Evolutionary conservation across 2,797 vertebrate species (phyloP).

Genomic region (Bryconaethiops microstoma): DNA sequence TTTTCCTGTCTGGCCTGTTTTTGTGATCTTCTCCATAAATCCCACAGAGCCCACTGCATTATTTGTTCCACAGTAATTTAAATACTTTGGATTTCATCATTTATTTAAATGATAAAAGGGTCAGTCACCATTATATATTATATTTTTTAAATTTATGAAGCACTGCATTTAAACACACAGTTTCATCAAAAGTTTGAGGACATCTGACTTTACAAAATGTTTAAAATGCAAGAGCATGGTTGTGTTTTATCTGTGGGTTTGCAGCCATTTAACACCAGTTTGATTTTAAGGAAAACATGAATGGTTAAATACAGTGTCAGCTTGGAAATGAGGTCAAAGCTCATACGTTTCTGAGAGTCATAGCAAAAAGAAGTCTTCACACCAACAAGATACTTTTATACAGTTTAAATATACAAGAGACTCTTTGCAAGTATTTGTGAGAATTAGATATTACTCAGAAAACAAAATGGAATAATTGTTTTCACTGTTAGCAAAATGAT

Average conservation of each 20-base stretch:
- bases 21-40: neutral
- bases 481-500: too few species aligned
- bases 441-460: too few species aligned
- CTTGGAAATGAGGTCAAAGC: too few species aligned
- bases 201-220: neutral
- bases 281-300: too few species aligned
- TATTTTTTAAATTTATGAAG: neutral
- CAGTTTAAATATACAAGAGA: too few species aligned
- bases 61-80: slow-evolving; percentile 7
- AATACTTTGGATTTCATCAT: neutral
- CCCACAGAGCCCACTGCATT: neutral
- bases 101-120: neutral
- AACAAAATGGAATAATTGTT: too few species aligned
- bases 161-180: neutral
- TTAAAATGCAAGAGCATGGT: neutral
- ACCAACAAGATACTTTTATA: too few species aligned
- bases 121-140: neutral
- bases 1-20: neutral
- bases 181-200: neutral
- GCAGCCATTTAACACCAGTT: slow-evolving; percentile 75
- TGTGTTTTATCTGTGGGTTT: slow-evolving; percentile 88
- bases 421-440: too few species aligned
- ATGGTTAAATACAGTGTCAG: too few species aligned
- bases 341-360: too few species aligned
- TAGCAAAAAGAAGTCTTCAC: too few species aligned